Evolutionary conservation across 1,140 invertebrate genomes (phyloP).

Genomic region (Linepithema humile): DNA sequence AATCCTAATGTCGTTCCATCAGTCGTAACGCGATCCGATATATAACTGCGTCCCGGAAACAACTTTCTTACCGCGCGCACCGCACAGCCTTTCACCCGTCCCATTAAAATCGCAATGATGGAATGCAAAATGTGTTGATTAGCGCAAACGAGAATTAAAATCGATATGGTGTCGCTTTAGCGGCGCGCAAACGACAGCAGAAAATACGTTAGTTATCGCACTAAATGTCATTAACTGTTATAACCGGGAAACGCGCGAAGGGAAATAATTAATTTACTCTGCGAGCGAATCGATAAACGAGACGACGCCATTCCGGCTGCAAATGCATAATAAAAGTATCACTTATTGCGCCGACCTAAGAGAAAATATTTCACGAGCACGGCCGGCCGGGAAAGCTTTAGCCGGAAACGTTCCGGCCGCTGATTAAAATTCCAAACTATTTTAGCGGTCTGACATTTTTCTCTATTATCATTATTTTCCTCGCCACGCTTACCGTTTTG

Average conservation of each 20-base stretch:
- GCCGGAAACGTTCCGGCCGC: slow-evolving; percentile 41
- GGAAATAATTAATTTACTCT: slow-evolving; percentile 51
- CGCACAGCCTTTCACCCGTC: neutral
- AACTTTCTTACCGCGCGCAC: neutral
- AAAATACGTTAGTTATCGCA: slow-evolving; percentile 52
- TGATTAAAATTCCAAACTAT: slow-evolving; percentile 62
- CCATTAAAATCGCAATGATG: slow-evolving; percentile 9
- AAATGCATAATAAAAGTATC: slow-evolving; percentile 56
- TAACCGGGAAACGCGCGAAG: slow-evolving; percentile 42
- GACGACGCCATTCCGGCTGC: slow-evolving; percentile 36
- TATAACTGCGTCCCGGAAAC: neutral
- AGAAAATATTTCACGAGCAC: slow-evolving; percentile 56
- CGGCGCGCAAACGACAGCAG: slow-evolving; percentile 13
- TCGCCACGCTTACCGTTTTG: slow-evolving; percentile 14
- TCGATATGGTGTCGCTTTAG: slow-evolving; percentile 36
- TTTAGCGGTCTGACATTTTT: slow-evolving; percentile 42
- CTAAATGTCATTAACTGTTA: slow-evolving; percentile 49
- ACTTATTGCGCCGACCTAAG: slow-evolving; percentile 46
- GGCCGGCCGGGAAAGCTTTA: slow-evolving; percentile 25
- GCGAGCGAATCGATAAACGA: slow-evolving; percentile 32
- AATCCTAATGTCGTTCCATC: slow-evolving; percentile 38
- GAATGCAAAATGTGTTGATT: slow-evolving; percentile 24
- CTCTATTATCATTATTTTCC: slow-evolving; percentile 33
- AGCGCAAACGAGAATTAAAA: slow-evolving; percentile 39
- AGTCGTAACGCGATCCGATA: slow-evolving; percentile 54